Base-by-base conservation (phyloP, 2,888 invertebrate species). In the Dicyrtoma fusca region DNA sequence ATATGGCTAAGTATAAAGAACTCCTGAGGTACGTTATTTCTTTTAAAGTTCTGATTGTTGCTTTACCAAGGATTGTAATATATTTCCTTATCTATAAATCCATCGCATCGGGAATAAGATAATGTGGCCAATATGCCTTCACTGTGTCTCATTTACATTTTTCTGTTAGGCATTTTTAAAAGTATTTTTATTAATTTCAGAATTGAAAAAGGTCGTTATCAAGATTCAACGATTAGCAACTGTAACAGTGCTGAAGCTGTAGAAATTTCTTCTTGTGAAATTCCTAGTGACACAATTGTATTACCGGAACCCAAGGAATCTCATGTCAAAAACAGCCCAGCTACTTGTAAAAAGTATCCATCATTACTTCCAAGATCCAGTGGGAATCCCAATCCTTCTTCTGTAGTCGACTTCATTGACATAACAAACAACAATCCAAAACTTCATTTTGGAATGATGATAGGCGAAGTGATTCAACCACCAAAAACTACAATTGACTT, bases 1-100 rank as follows among this genome's bases (percentile, higher is more conserved):
- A 79, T 70, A 42, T 73, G 49, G 23, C 34, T 0, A 77, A 76
- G 66, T 79, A 77, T 63, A 76, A 75, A 44, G 71, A 76, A 61
- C 66, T 72, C 19, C 55, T 75, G n/a, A 73, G 74, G 79, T 79
- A 71, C 55, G 75, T 53, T 14, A 8, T 34, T 0, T 42, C 44
- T 61, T 61, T n/a, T n/a, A 25, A 42, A 34, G 19, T n/a, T n/a
- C n/a, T n/a, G 25, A 59, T 59, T 59, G 5, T 4, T 49, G 49
- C 17, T 4, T 49, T 44, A 10, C 45, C 8, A 21, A 53, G 10
- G 19, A 10, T 21, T 53, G 19, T 53, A 17, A 49, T 49, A 13
- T 4, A 49, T 49, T 17, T 17, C 14, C 5, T 11, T 45, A 8
- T 45, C 45, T 45, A 45, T 45, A n/a, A n/a, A n/a, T n/a, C n/a